Percentiles rank a stretch among this genome's conserved stretches.
These are phyloP conservation scores for Habroteleia sp. DNA, from an alignment of 2,888 invertebrate genomes.

Conservation along the genomic window DNA sequence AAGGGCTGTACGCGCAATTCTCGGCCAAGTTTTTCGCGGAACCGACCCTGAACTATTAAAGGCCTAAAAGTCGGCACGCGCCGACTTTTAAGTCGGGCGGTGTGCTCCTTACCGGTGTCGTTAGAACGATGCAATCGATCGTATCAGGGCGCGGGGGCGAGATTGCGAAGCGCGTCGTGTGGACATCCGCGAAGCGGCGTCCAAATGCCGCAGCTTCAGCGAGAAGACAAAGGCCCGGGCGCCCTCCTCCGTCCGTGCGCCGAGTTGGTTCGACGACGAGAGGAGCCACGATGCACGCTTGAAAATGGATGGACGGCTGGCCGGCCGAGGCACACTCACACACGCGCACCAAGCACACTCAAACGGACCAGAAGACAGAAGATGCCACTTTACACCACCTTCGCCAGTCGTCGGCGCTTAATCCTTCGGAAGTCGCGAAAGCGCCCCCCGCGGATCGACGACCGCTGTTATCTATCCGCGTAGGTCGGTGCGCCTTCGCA, in stretches of 20 bases:
- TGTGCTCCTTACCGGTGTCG: slow-evolving; percentile 24
- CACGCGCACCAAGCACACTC: slow-evolving; percentile 13
- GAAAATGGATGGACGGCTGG: slow-evolving; percentile 54
- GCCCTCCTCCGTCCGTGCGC: slow-evolving; percentile 58
- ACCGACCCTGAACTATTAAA: no score
- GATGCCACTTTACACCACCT: slow-evolving; percentile 40
- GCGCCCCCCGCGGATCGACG: slow-evolving; percentile 26
- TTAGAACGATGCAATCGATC: slow-evolving; percentile 12
- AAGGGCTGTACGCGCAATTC: no score
- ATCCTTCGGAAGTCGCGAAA: slow-evolving; percentile 17
- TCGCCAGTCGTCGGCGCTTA: slow-evolving; percentile 1
- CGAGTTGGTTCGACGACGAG: slow-evolving; percentile 50
- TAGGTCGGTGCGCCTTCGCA: slow-evolving; percentile 3
- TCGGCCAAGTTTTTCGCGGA: no score
- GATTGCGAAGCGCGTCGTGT: slow-evolving; percentile 16
- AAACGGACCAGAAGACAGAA: not conserved
- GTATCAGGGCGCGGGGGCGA: slow-evolving; percentile 6
- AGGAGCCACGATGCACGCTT: slow-evolving; percentile 56
- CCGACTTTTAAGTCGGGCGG: no score
- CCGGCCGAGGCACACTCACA: slow-evolving; percentile 37
- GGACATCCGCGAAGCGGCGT: slow-evolving; percentile 35
- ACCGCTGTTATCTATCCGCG: slow-evolving; percentile 34
- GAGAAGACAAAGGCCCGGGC: slow-evolving; percentile 61
- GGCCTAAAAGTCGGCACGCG: no score
- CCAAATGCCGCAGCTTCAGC: slow-evolving; percentile 29